phyloP scores from a whole-genome alignment of 1,140 invertebrate species.

The Monochamus saltuarius region DNA sequence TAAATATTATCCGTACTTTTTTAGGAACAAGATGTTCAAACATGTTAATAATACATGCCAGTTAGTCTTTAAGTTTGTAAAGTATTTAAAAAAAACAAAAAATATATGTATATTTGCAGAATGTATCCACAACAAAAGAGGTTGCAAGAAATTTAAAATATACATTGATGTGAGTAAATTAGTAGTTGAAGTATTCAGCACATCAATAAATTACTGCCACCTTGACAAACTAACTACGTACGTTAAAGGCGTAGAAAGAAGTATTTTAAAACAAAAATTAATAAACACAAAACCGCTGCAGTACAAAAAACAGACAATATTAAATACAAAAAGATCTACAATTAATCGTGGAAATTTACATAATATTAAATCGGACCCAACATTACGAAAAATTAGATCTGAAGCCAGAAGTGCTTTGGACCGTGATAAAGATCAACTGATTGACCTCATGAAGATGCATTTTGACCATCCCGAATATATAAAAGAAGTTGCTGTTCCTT shows the following conservation, averaged over 20 bases:
- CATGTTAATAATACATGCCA: no score
- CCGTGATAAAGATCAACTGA: conserved; percentile 6
- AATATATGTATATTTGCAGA: conserved; percentile 13
- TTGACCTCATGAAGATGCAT: conserved; percentile 14
- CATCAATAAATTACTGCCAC: conserved; percentile 6
- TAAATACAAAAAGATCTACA: neutral
- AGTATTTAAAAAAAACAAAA: neutral
- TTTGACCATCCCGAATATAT: conserved; percentile 20
- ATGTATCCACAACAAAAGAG: conserved; percentile 12
- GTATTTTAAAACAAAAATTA: conserved; percentile 10
- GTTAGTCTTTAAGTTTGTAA: conserved; percentile 5
- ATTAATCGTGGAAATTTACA: conserved; percentile 9
- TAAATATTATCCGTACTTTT: no score
- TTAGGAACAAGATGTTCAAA: no score
- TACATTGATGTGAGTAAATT: neutral
- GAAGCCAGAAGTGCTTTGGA: conserved; percentile 3
- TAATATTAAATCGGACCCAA: conserved; percentile 17
- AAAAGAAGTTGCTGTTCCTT: conserved; percentile 6
- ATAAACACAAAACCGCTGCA: conserved; percentile 2
- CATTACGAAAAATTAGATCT: conserved; percentile 17
- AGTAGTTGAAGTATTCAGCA: neutral
- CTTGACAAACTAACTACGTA: neutral
- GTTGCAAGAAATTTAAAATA: conserved; percentile 16
- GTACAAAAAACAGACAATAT: conserved; percentile 8
- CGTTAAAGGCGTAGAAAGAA: conserved; percentile 13